Evolutionary conservation across 2,113 vertebrate genomes (phyloP).

Genomic region (Aphyosemion australe): DNA sequence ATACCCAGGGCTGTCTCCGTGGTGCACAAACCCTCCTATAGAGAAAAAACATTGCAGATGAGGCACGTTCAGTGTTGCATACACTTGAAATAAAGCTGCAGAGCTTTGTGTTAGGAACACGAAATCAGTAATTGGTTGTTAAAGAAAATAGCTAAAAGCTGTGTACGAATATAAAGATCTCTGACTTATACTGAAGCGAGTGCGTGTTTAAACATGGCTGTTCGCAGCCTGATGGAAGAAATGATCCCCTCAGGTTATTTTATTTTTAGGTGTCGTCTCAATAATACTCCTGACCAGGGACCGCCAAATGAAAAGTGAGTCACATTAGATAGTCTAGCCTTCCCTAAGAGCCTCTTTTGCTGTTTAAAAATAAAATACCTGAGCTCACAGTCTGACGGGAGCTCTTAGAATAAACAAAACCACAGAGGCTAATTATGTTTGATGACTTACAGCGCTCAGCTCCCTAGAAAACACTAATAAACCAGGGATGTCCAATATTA

Average conservation of each 20-base stretch:
- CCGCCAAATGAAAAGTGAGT: conserved; percentile 3
- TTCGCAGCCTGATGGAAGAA: neutral
- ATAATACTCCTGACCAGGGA: conserved; percentile 22
- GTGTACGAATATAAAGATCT: too few relatives aligned
- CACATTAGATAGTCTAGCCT: neutral
- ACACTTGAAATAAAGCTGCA: neutral
- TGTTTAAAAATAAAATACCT: too few relatives aligned
- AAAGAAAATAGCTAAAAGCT: too few relatives aligned
- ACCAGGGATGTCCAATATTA: too few relatives aligned
- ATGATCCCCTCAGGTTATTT: neutral
- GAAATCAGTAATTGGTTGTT: neutral
- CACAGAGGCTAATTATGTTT: too few relatives aligned
- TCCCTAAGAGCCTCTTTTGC: too few relatives aligned
- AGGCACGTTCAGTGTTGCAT: neutral
- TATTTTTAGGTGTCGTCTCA: conserved; percentile 32
- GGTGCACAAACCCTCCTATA: conserved; percentile 90
- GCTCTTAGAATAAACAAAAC: too few relatives aligned
- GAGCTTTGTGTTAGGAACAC: neutral
- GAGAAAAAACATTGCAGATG: conserved; percentile 11
- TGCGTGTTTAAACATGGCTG: too few relatives aligned
- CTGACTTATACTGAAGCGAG: neutral
- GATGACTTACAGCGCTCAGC: too few relatives aligned
- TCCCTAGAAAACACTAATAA: too few relatives aligned
- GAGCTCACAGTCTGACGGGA: too few relatives aligned
- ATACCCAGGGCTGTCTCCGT: conserved; percentile 94